phyloP scores from a whole-genome alignment of 2,797 vertebrate species.

The Crax fasciolata region DNA sequence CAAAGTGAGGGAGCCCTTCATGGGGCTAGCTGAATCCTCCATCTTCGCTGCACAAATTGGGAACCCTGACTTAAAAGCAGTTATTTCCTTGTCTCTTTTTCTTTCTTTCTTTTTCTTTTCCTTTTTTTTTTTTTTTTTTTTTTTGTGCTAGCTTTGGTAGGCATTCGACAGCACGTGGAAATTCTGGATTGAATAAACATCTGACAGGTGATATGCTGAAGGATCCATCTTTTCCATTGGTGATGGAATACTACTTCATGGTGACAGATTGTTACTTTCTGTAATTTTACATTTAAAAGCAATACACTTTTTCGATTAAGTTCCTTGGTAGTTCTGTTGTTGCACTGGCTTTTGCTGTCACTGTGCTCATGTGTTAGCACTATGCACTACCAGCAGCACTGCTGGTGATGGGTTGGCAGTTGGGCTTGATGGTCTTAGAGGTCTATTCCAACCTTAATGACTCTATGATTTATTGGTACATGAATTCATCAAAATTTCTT shows the following conservation, averaged over 20 bases:
- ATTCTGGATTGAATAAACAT: not conserved
- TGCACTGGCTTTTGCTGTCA: not conserved
- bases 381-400: not conserved
- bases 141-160: not conserved
- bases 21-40: not conserved
- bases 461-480: not conserved
- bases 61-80: not conserved
- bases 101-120: too few relatives aligned
- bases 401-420: not conserved
- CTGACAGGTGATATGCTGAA: not conserved
- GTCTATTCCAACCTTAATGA: not conserved
- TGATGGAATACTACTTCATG: not conserved
- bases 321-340: not conserved
- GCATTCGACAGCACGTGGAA: not conserved
- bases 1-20: not conserved
- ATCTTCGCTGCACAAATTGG: not conserved
- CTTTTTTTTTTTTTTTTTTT: too few relatives aligned
- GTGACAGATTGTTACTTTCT: not conserved
- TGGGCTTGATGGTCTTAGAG: not conserved
- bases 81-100: too few relatives aligned
- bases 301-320: not conserved
- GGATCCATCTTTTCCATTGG: not conserved
- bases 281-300: not conserved
- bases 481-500: not conserved
- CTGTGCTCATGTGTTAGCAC: not conserved